Conservation (phyloP, 2,113 vertebrate genomes). For the Eclectus roratus region DNA sequence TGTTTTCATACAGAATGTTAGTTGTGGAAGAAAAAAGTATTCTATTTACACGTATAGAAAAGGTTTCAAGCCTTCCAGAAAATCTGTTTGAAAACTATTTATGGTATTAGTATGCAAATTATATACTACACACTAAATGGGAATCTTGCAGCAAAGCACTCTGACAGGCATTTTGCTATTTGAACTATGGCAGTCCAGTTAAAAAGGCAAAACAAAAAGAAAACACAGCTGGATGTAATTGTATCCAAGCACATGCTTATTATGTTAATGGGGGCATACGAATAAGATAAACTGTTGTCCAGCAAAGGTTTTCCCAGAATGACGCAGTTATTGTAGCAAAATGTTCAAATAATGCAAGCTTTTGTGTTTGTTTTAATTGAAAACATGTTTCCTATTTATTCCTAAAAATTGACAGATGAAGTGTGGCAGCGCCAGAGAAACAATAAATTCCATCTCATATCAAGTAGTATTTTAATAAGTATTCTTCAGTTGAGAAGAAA, state of each 20-base stretch:
- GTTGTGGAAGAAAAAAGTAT: not conserved
- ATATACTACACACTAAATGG: slow-evolving; percentile 28
- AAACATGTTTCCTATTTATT: not conserved
- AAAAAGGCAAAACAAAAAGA: slow-evolving; percentile 38
- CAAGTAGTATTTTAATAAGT: not conserved
- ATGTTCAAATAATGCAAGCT: not conserved
- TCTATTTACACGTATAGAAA: slow-evolving; percentile 11
- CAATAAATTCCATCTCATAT: not conserved
- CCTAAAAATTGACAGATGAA: not conserved
- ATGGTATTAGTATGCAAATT: slow-evolving; percentile 65
- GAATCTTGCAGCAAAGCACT: slow-evolving; percentile 32
- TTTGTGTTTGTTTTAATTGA: not conserved
- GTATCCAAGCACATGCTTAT: slow-evolving; percentile 40
- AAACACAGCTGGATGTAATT: slow-evolving; percentile 63
- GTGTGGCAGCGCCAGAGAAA: not conserved
- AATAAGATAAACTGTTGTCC: slow-evolving; percentile 46
- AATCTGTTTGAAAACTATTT: slow-evolving; percentile 57
- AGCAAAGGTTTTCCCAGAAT: slow-evolving; percentile 36
- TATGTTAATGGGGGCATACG: slow-evolving; percentile 35
- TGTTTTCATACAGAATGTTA: not conserved
- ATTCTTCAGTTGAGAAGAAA: not conserved
- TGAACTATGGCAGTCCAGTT: slow-evolving; percentile 39
- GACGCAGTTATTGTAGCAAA: not conserved
- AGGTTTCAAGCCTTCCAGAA: slow-evolving; percentile 35
- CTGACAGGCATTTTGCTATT: slow-evolving; percentile 18